Evolutionary conservation across 2,888 invertebrate genomes (phyloP), one percentile per base, ranked within the genome.

Genomic region (Melipona beecheii): DNA sequence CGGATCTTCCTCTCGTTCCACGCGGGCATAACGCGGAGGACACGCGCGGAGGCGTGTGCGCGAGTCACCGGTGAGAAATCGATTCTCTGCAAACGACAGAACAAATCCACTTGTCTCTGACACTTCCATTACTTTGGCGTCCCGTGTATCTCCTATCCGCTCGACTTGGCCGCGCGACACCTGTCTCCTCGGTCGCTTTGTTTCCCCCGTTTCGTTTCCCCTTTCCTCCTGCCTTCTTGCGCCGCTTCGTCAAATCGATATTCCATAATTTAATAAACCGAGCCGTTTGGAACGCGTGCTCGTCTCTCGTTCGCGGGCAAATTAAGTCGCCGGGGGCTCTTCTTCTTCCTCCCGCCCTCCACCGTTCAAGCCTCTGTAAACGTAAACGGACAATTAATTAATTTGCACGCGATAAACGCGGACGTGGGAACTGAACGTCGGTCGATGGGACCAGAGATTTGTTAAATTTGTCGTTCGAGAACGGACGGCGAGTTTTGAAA

Each of bases 101-200:
- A 87, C 87, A 81, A 90, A 87, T 87, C 85, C 88, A 85, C 87
- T 90, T 91, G 91, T 83, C 88, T 85, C 77, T 91, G 91, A 91
- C 91, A 90, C 87, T 91, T 91, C 90, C 88, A 91, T 91, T 91
- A 91, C 90, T 91, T 90, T 80, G 78, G 76, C 78, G 78, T 83
- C 78, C 64, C 76, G 68, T 81, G 84, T 84, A 83, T 89, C 86
- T 80, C 79, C 75, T 70, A 81, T 89, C 81, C 78, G 75, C 58
- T 89, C 77, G 77, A 75, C 70, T 76, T 72, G 66, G 81, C 68
- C 72, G 60, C 52, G 31, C 81, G 82, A 81, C 85, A 87, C 87
- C 88, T 84, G 83, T 78, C 78, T 82, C 71, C 74, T 73, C n/a
- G 66, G 69, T 60, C 62, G 19, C 77, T 69, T 66, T 78, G 75